phyloP scores from a whole-genome alignment of 2,888 invertebrate genomes.

The Girardia tigrina region DNA sequence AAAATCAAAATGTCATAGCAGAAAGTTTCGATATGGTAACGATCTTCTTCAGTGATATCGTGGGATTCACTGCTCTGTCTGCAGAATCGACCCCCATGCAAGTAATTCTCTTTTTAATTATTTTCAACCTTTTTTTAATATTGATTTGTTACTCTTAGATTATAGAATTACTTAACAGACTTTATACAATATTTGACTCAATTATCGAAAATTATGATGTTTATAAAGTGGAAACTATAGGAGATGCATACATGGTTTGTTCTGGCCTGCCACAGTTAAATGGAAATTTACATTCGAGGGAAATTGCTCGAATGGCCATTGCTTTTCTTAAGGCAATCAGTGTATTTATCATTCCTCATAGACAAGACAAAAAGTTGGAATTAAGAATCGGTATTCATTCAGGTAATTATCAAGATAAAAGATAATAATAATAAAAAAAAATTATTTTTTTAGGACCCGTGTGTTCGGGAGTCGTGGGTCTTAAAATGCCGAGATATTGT shows the following conservation, averaged over 20 bases:
- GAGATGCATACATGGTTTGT: constrained; percentile 47
- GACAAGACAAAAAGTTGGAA: constrained; percentile 73
- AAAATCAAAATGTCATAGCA: constrained; percentile 75
- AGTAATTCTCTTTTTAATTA: too few relatives aligned
- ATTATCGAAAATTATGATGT: constrained; percentile 37
- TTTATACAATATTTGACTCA: constrained; percentile 37
- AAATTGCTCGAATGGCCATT: constrained; percentile 47
- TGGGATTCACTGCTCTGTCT: constrained; percentile 69
- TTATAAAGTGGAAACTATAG: constrained; percentile 38
- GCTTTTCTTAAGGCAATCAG: constrained; percentile 44
- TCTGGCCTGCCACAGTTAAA: constrained; percentile 46
- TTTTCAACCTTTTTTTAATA: too few relatives aligned
- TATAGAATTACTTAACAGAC: constrained; percentile 36
- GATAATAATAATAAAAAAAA: too few relatives aligned
- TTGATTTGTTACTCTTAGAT: too few relatives aligned
- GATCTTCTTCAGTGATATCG: constrained; percentile 91
- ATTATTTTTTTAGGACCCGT: too few relatives aligned
- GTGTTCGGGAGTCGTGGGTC: too few relatives aligned
- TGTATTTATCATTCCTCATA: constrained; percentile 70
- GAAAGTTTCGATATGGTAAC: constrained; percentile 74
- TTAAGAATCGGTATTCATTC: constrained; percentile 80
- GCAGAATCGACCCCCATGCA: constrained; percentile 47
- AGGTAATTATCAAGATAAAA: too few relatives aligned
- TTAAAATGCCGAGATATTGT: too few relatives aligned
- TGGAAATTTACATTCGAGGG: constrained; percentile 45